Conservation (phyloP, 2,113 vertebrate species). For the Colossoma macropomum region DNA sequence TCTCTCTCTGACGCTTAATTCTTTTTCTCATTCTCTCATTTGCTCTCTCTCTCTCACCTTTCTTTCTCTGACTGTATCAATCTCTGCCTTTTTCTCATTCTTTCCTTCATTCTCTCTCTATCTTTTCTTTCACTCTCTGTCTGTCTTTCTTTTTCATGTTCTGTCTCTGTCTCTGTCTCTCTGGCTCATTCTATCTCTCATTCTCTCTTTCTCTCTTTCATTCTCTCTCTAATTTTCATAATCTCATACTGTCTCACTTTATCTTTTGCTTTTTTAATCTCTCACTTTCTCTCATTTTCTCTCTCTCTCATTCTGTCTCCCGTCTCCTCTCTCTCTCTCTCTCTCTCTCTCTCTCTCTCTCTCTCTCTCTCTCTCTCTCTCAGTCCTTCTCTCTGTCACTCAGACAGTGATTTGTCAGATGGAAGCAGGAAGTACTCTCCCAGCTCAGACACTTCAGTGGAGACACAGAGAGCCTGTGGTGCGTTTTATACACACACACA, state of each 20-base stretch:
- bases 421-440: conserved; percentile 84
- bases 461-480: conserved; percentile 87
- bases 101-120: not conserved
- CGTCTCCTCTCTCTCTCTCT: no score
- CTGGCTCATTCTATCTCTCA: not conserved
- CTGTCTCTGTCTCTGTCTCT: not conserved
- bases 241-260: conserved; percentile 74
- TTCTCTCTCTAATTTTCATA: conserved; percentile 24
- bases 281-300: conserved; percentile 66
- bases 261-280: conserved; percentile 22
- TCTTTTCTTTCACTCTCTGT: not conserved
- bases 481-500: conserved; percentile 53
- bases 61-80: not conserved
- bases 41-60: not conserved
- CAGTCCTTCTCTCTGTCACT: conserved; percentile 81
- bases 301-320: conserved; percentile 53
- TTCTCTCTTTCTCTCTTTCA: not conserved
- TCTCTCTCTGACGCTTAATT: conserved; percentile 78
- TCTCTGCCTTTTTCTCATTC: no score
- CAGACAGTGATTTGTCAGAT: conserved; percentile 81
- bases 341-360: not conserved
- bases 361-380: not conserved
- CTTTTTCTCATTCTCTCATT: not conserved
- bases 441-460: conserved; percentile 83
- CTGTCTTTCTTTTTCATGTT: no score